Conservation (phyloP, 2,888 invertebrate species). For the Lymantria dispar region DNA sequence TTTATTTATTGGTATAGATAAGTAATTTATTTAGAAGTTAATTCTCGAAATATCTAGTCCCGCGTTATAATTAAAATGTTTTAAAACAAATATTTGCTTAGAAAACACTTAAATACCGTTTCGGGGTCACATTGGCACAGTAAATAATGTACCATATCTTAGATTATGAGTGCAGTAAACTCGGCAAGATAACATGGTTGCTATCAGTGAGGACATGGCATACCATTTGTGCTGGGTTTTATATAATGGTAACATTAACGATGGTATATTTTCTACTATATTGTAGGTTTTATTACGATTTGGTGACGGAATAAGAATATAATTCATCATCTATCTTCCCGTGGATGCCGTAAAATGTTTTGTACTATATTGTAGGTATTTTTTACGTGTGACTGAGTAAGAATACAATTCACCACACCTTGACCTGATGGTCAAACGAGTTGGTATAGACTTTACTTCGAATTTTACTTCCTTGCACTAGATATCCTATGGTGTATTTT, state of each 20-base stretch:
- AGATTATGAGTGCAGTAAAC: conserved; percentile 61
- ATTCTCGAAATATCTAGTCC: neutral
- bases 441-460: no score
- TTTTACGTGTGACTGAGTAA: no score
- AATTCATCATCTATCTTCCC: no score
- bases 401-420: no score
- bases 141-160: conserved; percentile 57
- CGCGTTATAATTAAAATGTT: conserved; percentile 28
- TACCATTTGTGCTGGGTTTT: conserved; percentile 51
- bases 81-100: conserved; percentile 31
- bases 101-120: conserved; percentile 33
- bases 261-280: conserved; percentile 13
- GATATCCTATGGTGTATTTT: no score
- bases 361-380: no score
- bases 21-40: no score
- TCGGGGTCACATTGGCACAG: conserved; percentile 53
- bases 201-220: conserved; percentile 49
- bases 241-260: conserved; percentile 22
- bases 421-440: no score
- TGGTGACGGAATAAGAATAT: no score
- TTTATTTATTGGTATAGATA: no score
- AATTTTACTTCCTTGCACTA: no score
- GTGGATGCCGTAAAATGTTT: no score
- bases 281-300: neutral
- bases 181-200: conserved; percentile 41